These are phyloP conservation scores for Ammodytes marinus DNA, from an alignment of 2,113 vertebrate genomes.

Conservation along the genomic window DNA sequence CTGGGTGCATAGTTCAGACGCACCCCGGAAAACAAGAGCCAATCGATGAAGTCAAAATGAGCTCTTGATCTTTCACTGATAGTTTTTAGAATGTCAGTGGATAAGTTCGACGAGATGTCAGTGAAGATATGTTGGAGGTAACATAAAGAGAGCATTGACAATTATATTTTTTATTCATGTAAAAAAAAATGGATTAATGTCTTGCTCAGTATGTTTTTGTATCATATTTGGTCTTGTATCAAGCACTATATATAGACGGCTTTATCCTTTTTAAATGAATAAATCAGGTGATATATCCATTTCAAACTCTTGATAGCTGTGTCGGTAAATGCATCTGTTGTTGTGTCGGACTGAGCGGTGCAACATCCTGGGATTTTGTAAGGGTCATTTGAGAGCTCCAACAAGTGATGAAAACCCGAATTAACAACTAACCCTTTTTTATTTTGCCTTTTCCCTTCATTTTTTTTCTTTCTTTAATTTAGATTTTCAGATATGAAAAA, in stretches of 20 bases:
- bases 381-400: no score
- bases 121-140: background rate
- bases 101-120: background rate
- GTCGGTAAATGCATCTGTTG: no score
- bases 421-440: background rate
- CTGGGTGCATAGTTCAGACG: slow-evolving; percentile 53
- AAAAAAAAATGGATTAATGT: background rate
- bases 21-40: slow-evolving; percentile 17
- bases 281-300: background rate
- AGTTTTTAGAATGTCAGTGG: background rate
- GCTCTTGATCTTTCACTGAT: slow-evolving; percentile 9
- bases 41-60: background rate
- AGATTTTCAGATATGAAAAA: background rate
- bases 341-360: background rate
- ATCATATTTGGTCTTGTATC: background rate
- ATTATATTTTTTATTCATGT: background rate
- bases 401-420: background rate
- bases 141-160: background rate
- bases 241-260: no score
- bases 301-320: background rate
- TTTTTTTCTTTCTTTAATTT: no score
- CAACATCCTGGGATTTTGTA: background rate
- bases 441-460: no score
- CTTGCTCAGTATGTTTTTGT: background rate
- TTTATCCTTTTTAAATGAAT: no score